Evolutionary conservation across 2,113 vertebrate genomes (phyloP).

Genomic region (Centropristis striata): DNA sequence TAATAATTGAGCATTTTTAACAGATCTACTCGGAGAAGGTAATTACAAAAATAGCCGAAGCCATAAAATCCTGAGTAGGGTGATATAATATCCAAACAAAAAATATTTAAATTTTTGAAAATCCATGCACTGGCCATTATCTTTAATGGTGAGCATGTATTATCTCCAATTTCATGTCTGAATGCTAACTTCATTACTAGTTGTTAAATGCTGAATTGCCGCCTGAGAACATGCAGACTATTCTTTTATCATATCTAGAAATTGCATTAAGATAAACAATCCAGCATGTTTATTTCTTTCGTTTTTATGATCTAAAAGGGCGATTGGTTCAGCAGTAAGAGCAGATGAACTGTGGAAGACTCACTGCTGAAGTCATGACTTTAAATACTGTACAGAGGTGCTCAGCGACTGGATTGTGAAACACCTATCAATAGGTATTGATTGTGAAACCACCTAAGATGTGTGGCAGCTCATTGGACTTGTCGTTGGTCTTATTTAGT

Average conservation of each 20-base stretch:
- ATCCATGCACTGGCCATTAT: too few species aligned
- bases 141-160: not conserved
- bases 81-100: too few species aligned
- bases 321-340: conserved; percentile 5
- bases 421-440: conserved; percentile 55
- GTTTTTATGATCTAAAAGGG: not conserved
- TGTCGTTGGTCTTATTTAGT: conserved; percentile 24
- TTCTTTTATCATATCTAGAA: not conserved
- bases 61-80: too few species aligned
- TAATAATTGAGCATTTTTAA: too few species aligned
- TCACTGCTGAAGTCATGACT: conserved; percentile 17
- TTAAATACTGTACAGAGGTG: conserved; percentile 41
- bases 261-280: not conserved
- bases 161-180: not conserved
- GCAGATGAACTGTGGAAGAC: conserved; percentile 1
- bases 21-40: too few species aligned
- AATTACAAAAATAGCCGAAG: too few species aligned
- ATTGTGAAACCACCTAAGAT: conserved; percentile 55
- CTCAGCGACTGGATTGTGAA: conserved; percentile 41
- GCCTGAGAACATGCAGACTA: not conserved
- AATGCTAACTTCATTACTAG: not conserved
- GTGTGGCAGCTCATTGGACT: conserved; percentile 46
- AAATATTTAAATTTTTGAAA: not conserved
- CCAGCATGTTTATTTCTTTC: not conserved
- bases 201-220: not conserved